Evolutionary conservation across 2,113 vertebrate species (phyloP), one percentile per base, ranked within the genome.

Genomic region (Crypturellus undulatus): DNA sequence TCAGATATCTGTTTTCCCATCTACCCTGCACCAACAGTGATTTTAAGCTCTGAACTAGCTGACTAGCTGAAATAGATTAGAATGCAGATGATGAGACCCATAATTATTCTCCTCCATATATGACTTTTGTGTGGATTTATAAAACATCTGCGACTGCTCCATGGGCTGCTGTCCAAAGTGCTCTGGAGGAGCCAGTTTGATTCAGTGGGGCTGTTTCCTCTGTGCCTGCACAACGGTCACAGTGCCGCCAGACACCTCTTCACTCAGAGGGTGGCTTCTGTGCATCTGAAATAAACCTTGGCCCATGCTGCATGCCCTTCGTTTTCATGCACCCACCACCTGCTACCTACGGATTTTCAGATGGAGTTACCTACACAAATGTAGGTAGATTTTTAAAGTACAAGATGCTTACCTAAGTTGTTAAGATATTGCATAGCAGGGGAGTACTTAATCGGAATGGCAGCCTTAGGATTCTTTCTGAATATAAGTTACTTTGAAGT

Each of bases 41-140:
- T 82, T 84, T 89, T 67, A 72, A 87, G 87, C 76, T 17, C 42
- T 83, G 63, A 89, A 92, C 52, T 49, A 86, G 34, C 18, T 11
- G 14, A 92, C 52, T 49, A 86, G 34, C 18, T 11, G 14, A 73
- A n/a, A 89, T 1, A 90, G 36, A 85, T 89, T 24, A 91, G 84
- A 91, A 93, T 80, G 84, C 78, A 95, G 64, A 76, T 91, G 91
- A 68, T 51, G 67, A 78, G 38, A 87, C 92, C 78, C 28, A 32
- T 60, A 40, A 95, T 89, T 77, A 82, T 56, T 75, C 25, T 73
- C n/a, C 54, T 59, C 68, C 62, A 24, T 60, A 73, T 17, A 45
- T 15, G 18, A 49, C 71, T 94, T 91, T 92, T 90, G 60, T 83
- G 45, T 7, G 82, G 85, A 87, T 85, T 90, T 94, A 83, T n/a